Base-by-base conservation (phyloP, 2,888 invertebrate genomes). In the Catocala sponsa region DNA sequence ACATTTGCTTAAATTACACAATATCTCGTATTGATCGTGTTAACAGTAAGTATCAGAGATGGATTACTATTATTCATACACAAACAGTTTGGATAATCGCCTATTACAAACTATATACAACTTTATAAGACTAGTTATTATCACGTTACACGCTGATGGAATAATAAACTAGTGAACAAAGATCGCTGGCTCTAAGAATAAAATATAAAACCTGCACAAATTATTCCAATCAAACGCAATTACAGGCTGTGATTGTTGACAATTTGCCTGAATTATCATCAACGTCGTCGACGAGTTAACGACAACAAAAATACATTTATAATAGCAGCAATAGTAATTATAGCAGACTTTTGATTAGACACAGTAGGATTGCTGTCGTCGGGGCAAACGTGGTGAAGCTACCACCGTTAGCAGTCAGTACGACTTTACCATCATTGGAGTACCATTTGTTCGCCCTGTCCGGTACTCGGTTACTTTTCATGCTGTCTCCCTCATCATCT, bases 371-470 rank as follows among this genome's bases (percentile, higher is more conserved):
- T 59, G 80, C 73, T 63, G 82, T 78, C 53, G 79, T 80, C 58
- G 80, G 66, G 56, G 79, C 68, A 46, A 76, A 53, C 15, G 68
- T 61, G 13, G 77, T 72, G 1, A 79, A 67, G 33, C 85, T 87
- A 11, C 76, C 75, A 54, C 85, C 89, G 6, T 85, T 72, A 55
- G 81, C 84, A 9, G 83, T 79, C 43, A 86, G 82, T 46, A 86
- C 73, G 33, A 87, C 76, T 82, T 93, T 93, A 10, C 91, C 92
- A 54, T 92, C 93, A 61, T 90, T 94, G 1, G 94, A 88, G 77
- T 94, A 93, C 94, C 94, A 95, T 84, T 95, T 94, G 79, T 94
- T 94, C 4, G 94, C 94, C 13, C 92, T 87, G 67, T 94, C 94
- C 4, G 92, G 93, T 1, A 95, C 93, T 59, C 94, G 82, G 75